Percentiles rank a stretch among this genome's conserved stretches.
Conservation (phyloP, 2,113 vertebrate genomes). For the Okapia johnstoni region DNA sequence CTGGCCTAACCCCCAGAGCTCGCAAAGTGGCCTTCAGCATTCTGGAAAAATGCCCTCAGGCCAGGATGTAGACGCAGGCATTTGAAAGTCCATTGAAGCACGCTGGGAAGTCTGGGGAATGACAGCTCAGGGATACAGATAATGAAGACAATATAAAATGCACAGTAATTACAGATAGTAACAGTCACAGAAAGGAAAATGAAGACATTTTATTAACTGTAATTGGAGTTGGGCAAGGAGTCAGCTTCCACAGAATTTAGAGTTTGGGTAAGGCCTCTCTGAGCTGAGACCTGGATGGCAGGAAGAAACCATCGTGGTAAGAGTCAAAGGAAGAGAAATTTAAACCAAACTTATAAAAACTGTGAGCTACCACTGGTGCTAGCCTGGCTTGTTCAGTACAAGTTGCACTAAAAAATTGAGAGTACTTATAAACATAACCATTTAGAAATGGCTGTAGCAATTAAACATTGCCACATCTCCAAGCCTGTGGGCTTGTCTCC, state of each 20-base stretch:
- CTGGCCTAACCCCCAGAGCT: neutral
- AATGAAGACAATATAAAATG: neutral
- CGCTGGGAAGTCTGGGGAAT: neutral
- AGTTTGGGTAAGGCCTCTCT: neutral
- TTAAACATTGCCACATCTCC: neutral
- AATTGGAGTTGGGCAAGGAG: neutral
- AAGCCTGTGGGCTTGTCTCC: neutral
- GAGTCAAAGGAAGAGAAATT: neutral
- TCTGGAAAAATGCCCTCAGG: neutral
- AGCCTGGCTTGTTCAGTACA: neutral
- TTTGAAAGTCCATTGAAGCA: neutral
- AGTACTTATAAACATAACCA: neutral
- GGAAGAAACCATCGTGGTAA: neutral
- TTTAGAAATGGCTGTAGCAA: neutral
- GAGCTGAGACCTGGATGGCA: neutral
- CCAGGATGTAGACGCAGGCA: neutral
- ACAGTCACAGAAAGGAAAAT: neutral
- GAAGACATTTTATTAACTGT: neutral
- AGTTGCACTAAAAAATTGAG: neutral
- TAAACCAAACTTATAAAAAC: neutral
- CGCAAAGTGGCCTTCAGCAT: neutral
- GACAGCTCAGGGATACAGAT: neutral
- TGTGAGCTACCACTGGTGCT: no score
- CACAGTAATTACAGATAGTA: neutral
- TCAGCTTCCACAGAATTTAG: neutral